Evolutionary conservation across 1,140 invertebrate species (phyloP), one percentile per base, ranked within the genome.

Genomic region (Polyergus mexicanus): DNA sequence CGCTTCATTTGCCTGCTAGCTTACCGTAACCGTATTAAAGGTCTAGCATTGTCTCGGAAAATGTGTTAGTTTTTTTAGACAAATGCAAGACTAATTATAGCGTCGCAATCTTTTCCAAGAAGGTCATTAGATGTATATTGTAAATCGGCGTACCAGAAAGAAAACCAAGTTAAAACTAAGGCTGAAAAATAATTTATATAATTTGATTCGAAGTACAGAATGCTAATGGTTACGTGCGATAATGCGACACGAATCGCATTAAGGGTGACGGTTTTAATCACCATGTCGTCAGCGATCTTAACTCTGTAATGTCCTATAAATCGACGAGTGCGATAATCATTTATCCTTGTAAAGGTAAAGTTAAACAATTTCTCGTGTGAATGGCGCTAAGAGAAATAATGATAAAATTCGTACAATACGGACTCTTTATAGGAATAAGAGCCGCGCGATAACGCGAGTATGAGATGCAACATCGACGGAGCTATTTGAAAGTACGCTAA

Each of bases 191-290:
- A 87, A 84, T 71, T 84, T 62, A 77, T 71, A 41, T 66, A 51
- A 87, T 84, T 56, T 62, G 38, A 11, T 72, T 86, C 19, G 22
- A 44, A 41, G 38, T 44, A 10, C 28, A 25, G 51, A 63, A 71
- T 60, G 25, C 25, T 69, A 86, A 78, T 76, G 62, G 25, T 32
- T 54, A 2, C 19, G 38, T n/a, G 41, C 44, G 63, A 65, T 71
- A 88, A 88, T 51, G 41, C 77, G 72, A 41, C 63, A 76, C 63
- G 58, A 88, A 60, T 66, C 77, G 32, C 65, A 86, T 62, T 68
- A 38, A 1, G 74, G 28, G 54, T 75, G 54, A 69, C 66, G 10
- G 41, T 84, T 80, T 87, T 88, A 88, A 88, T 88, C 87, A 72
- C 47, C 60, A 22, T 28, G 41, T 66, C 44, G 51, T 54, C 38